A percentile compares a stretch with the other conserved stretches of the same genome.
These are phyloP conservation scores for Caranx melampygus DNA, from an alignment of 2,113 vertebrate genomes.

Conservation along the genomic window DNA sequence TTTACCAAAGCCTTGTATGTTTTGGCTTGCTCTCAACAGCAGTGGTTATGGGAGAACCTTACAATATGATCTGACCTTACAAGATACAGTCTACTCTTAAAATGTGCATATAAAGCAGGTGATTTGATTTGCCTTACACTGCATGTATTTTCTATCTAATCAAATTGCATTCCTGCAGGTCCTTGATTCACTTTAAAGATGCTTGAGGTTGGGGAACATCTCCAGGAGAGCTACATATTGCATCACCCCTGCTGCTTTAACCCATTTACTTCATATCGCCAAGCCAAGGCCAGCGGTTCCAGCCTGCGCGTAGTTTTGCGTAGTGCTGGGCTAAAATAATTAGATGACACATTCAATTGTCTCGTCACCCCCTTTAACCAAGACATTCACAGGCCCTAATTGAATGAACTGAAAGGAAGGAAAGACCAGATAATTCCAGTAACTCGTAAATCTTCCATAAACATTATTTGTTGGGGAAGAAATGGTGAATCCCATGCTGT, in stretches of 20 bases:
- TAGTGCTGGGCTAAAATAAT: constrained; percentile 82
- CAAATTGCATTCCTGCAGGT: constrained; percentile 77
- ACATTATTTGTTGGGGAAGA: constrained; percentile 81
- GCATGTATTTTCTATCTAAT: constrained; percentile 79
- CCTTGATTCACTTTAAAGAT: constrained; percentile 83
- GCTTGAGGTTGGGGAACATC: constrained; percentile 75
- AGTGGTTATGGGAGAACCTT: constrained; percentile 5
- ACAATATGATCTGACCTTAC: constrained; percentile 72
- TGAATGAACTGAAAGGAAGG: constrained; percentile 80
- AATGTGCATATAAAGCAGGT: constrained; percentile 61
- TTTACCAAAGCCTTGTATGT: constrained; percentile 37
- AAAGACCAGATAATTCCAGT: constrained; percentile 76
- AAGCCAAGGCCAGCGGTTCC: constrained; percentile 68
- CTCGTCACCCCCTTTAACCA: constrained; percentile 79
- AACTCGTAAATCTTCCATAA: constrained; percentile 85
- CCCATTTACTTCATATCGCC: constrained; percentile 79
- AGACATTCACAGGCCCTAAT: constrained; percentile 80
- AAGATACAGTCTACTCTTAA: constrained; percentile 50
- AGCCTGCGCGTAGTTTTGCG: constrained; percentile 57
- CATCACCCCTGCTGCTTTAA: constrained; percentile 84
- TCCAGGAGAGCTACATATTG: constrained; percentile 81
- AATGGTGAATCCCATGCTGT: constrained; percentile 81
- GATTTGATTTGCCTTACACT: constrained; percentile 78
- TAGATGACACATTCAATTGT: constrained; percentile 85
- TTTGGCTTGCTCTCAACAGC: constrained; percentile 56